A percentile compares a stretch with the other conserved stretches of the same genome.
phyloP scores from a whole-genome alignment of 2,797 vertebrate genomes.

The Onychomys arenicola region DNA sequence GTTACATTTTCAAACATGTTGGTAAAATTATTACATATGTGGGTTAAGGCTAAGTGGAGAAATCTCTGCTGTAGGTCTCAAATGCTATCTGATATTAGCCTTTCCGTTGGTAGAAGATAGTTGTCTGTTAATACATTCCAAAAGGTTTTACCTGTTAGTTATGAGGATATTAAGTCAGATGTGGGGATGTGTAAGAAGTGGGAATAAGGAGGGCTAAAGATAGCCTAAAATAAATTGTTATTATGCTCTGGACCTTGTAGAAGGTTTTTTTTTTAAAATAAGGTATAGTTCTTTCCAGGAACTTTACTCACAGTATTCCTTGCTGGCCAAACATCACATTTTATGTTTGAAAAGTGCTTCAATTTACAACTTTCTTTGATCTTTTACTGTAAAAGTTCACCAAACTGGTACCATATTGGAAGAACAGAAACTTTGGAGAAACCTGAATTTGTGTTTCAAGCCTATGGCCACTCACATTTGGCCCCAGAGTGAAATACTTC shows the following conservation, averaged over 20 bases:
- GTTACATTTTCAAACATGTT: background rate
- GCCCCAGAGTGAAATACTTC: background rate
- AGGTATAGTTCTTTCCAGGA: background rate
- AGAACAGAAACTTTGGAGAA: background rate
- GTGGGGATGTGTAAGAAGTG: background rate
- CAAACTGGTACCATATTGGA: background rate
- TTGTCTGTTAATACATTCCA: background rate
- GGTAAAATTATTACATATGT: background rate
- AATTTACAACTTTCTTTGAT: background rate
- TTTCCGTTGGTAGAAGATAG: background rate
- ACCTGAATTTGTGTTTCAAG: background rate
- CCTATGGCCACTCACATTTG: background rate
- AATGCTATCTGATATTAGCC: background rate
- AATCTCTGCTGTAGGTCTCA: background rate
- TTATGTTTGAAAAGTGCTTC: background rate
- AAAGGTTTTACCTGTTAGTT: background rate
- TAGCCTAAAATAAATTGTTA: background rate
- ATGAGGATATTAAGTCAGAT: background rate
- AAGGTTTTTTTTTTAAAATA: background rate
- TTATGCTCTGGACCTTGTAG: background rate
- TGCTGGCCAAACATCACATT: background rate
- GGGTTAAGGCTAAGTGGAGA: background rate
- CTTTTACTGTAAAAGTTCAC: background rate
- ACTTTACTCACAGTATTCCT: background rate
- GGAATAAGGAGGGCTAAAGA: background rate